Evolutionary conservation across 2,888 invertebrate genomes (phyloP).

Genomic region (Athalia rosae): DNA sequence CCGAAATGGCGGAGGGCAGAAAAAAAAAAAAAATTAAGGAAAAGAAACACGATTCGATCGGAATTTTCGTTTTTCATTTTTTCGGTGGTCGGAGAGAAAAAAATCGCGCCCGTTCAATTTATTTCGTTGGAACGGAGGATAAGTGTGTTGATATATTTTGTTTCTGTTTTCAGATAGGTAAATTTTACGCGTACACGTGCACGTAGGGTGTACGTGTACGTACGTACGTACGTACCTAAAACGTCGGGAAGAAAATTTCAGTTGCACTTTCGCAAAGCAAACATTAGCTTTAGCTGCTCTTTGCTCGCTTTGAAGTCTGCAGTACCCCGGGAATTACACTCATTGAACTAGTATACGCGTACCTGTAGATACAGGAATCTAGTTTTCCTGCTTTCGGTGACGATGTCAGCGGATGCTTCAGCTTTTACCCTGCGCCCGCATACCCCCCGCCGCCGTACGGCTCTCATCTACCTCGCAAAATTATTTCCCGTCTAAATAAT

Average conservation of each 20-base stretch:
- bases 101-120: no score
- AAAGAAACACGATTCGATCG: neutral
- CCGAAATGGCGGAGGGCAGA: neutral
- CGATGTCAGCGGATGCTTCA: neutral
- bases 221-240: neutral
- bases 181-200: neutral
- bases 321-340: slow-evolving; percentile 34
- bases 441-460: no score
- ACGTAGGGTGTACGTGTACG: neutral
- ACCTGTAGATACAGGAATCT: neutral
- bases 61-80: neutral
- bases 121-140: no score
- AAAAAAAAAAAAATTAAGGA: neutral
- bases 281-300: slow-evolving; percentile 40
- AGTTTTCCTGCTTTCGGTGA: slow-evolving; percentile 10
- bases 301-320: slow-evolving; percentile 37
- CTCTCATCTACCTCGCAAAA: no score
- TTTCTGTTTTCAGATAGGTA: neutral
- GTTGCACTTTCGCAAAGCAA: slow-evolving; percentile 30
- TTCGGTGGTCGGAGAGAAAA: no score
- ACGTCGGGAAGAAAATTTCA: slow-evolving; percentile 27
- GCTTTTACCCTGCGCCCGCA: no score
- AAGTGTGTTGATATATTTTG: no score
- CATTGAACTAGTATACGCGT: neutral
- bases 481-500: no score